Evolutionary conservation across 2,888 invertebrate genomes (phyloP).

Genomic region (Apamea sordens): DNA sequence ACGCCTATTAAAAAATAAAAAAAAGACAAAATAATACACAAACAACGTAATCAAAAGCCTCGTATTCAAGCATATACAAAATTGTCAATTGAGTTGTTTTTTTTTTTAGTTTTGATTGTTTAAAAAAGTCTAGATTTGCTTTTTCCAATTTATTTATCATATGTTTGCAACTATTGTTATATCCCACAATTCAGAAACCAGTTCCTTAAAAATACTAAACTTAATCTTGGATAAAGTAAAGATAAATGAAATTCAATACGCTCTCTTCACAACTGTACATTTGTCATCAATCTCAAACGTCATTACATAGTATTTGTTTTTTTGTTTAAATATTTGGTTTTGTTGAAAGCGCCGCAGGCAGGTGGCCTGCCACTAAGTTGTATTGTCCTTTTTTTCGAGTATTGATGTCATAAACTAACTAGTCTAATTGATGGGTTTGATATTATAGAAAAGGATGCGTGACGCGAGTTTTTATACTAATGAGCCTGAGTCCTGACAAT

Average conservation of each 20-base stretch:
- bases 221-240: background rate
- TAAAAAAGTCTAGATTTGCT: background rate
- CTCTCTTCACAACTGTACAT: constrained; percentile 56
- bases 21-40: too few relatives aligned
- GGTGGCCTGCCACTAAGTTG: constrained; percentile 66
- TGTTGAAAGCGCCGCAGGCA: constrained; percentile 75
- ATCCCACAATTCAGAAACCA: background rate
- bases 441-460: constrained; percentile 31
- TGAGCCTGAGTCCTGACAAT: too few relatives aligned
- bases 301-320: constrained; percentile 76
- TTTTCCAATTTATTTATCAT: background rate
- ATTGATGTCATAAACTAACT: constrained; percentile 65
- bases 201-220: background rate
- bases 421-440: constrained; percentile 64
- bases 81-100: too few relatives aligned
- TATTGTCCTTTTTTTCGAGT: constrained; percentile 55
- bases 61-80: too few relatives aligned
- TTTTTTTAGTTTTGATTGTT: too few relatives aligned
- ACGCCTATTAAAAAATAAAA: too few relatives aligned
- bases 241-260: background rate
- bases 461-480: constrained; percentile 13
- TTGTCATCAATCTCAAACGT: constrained; percentile 77
- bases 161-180: background rate
- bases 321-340: constrained; percentile 76
- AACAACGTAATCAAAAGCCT: too few relatives aligned